Evolutionary conservation across 2,797 vertebrate genomes (phyloP), one percentile per base, ranked within the genome.

Genomic region (Karalla daura): DNA sequence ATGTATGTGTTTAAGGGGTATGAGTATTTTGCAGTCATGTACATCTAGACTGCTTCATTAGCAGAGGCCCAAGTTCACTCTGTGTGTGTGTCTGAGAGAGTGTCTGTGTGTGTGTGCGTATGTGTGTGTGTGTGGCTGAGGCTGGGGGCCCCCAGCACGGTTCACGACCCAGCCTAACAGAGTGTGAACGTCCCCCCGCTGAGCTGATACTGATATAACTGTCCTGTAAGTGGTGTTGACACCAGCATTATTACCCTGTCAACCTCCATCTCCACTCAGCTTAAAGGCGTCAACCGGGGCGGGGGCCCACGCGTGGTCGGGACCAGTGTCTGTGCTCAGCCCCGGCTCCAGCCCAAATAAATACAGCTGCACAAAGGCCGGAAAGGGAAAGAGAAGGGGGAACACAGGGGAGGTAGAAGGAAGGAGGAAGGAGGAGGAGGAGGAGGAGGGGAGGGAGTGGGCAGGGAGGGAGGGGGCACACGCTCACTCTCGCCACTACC

Each of bases 161-260:
- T 89, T 89, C 88, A 86, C 64, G 76, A 87, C 88, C 85, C 85
- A 80, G 83, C 70, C 86, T 90, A 92, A 91, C 88, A 91, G 86
- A 88, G 89, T 90, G 91, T 90, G 89, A 91, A 91, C 63, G 76
- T 86, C 82, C 83, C 86, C 89, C 89, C 46, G 85, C 86, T 59
- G 88, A 87, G 89, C 78, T 89, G 88, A 90, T 90, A 92, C 78
- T 91, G 89, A 92, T 92, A 90, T 89, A 90, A 91, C 88, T 90
- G 85, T 89, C 86, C 83, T 80, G 88, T 91, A 91, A 91, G 87
- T 90, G 89, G 89, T 90, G 91, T 89, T 91, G 91, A 92, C 89
- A 90, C 83, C 89, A 45, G 83, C 85, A 89, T 92, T 89, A 92
- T 91, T 88, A 91, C 85, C 87, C 88, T 90, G 91, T 90, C 89